A percentile compares a stretch with the other conserved stretches of the same genome.
Evolutionary conservation across 2,113 vertebrate genomes (phyloP).

Genomic region (Paralichthys olivaceus): DNA sequence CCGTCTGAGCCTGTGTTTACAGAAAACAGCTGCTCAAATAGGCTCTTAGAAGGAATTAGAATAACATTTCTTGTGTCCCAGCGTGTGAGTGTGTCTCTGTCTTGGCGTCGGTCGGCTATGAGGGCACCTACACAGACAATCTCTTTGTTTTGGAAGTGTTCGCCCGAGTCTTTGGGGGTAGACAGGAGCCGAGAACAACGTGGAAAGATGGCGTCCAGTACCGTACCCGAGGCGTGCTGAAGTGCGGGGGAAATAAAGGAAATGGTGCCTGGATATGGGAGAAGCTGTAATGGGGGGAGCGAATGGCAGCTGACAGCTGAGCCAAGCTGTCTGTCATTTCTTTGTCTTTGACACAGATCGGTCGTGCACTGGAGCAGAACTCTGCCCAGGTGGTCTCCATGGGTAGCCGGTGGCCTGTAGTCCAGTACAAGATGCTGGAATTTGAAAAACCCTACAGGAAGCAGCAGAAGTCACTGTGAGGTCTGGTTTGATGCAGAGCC

Average conservation of each 20-base stretch:
- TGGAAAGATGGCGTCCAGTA: constrained; percentile 70
- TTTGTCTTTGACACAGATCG: constrained; percentile 37
- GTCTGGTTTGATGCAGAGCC: constrained; percentile 23
- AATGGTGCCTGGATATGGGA: constrained; percentile 32
- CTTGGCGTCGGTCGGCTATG: constrained; percentile 70
- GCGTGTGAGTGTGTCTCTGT: constrained; percentile 64
- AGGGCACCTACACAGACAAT: constrained; percentile 81
- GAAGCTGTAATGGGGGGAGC: constrained; percentile 33
- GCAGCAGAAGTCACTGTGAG: constrained; percentile 25
- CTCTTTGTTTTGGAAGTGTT: constrained; percentile 83
- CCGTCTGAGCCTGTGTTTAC: constrained; percentile 64
- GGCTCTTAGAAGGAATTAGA: constrained; percentile 74
- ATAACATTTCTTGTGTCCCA: constrained; percentile 65
- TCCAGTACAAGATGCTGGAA: constrained; percentile 22
- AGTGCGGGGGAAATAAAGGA: constrained; percentile 27
- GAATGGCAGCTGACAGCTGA: constrained; percentile 58
- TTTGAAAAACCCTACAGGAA: constrained; percentile 27
- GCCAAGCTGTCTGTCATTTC: constrained; percentile 62
- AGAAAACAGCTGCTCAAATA: constrained; percentile 80
- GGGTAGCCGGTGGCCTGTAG: constrained; percentile 31
- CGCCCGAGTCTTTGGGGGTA: constrained; percentile 65
- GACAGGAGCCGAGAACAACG: constrained; percentile 78
- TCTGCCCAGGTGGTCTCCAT: constrained; percentile 61
- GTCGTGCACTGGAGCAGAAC: constrained; percentile 23
- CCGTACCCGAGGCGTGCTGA: constrained; percentile 61